Conservation (phyloP, 2,113 vertebrate genomes). For the Mobula birostris region DNA sequence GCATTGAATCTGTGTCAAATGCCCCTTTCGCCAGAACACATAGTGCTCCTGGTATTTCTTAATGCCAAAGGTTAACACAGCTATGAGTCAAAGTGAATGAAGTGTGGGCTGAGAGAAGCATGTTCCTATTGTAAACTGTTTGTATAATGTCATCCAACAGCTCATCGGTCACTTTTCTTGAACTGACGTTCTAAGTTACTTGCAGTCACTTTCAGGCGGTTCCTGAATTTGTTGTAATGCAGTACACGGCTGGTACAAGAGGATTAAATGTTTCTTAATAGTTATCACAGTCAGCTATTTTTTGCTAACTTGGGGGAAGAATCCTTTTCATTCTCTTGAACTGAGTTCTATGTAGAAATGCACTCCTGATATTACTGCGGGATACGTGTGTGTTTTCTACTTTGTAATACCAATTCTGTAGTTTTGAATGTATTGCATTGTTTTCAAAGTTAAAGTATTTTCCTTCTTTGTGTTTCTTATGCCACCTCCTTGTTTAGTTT, state of each 20-base stretch:
- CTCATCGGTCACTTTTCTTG: not conserved
- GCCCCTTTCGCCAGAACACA: not conserved
- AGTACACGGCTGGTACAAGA: not conserved
- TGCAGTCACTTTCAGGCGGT: not conserved
- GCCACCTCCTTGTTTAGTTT: not conserved
- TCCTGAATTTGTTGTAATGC: not conserved
- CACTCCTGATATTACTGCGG: not conserved
- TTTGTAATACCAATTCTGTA: not conserved
- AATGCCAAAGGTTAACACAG: conserved; percentile 7
- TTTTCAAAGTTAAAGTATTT: not conserved
- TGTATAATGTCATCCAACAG: not conserved
- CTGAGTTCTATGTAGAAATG: too few species aligned
- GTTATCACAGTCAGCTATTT: not conserved
- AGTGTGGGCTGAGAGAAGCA: not conserved
- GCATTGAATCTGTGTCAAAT: not conserved
- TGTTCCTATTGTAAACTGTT: not conserved
- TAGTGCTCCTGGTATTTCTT: not conserved
- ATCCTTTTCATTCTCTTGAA: not conserved
- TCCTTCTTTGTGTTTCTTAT: not conserved
- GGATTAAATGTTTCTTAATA: not conserved
- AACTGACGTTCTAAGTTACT: not conserved
- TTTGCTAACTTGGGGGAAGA: not conserved
- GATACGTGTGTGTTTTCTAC: not conserved
- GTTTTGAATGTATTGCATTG: not conserved
- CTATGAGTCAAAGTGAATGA: not conserved